phyloP scores from a whole-genome alignment of 2,113 vertebrate species.

The Malurus cyaneus region DNA sequence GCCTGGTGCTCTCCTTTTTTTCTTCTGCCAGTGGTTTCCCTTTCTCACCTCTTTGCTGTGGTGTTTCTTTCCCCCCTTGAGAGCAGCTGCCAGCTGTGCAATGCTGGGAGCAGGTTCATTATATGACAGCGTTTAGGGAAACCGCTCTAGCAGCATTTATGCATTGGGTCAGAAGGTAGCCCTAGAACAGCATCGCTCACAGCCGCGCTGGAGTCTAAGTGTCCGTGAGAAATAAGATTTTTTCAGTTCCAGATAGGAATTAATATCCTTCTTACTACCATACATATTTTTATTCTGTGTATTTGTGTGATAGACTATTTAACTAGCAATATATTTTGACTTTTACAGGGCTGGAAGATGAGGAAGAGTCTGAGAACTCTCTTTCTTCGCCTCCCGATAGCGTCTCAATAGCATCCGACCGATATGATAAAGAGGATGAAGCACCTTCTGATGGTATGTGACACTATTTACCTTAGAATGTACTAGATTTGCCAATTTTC shows the following conservation, averaged over 20 bases:
- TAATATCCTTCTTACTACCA: neutral
- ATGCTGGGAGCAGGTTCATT: neutral
- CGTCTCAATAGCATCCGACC: constrained; percentile 85
- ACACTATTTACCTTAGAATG: constrained; percentile 13
- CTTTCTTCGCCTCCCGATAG: constrained; percentile 81
- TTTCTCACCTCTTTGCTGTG: neutral
- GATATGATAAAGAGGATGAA: constrained; percentile 89
- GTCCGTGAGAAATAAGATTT: neutral
- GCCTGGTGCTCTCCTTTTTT: neutral
- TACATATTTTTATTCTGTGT: neutral
- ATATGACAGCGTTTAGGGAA: neutral
- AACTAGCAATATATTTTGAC: neutral
- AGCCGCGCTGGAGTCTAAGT: fast-evolving
- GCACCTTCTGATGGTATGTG: constrained; percentile 82
- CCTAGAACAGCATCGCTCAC: neutral
- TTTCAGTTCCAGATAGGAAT: neutral
- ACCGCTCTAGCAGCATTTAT: fast-evolving
- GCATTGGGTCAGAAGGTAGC: fast-evolving
- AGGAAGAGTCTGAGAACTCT: constrained; percentile 78
- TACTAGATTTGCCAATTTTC: constrained; percentile 4
- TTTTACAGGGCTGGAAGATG: constrained; percentile 78
- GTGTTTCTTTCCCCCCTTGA: fast-evolving
- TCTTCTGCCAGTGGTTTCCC: neutral
- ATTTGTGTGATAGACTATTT: neutral
- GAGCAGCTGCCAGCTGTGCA: neutral